Percentiles rank a stretch among this genome's conserved stretches.
Conservation (phyloP, 2,888 invertebrate genomes). For the Eueremaeus valkanovi region DNA sequence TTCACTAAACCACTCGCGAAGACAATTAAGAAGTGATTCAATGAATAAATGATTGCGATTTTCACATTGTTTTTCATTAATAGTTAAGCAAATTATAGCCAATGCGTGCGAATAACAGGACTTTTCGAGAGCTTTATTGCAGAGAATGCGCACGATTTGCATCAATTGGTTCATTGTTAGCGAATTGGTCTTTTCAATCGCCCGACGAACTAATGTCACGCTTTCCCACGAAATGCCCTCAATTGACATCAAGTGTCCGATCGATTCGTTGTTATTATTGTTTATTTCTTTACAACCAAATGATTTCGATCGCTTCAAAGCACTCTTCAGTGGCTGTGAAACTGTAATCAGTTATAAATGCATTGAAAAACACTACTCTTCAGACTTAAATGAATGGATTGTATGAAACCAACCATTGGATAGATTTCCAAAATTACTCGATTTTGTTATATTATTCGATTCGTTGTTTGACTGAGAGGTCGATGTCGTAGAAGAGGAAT, state of each 20-base stretch:
- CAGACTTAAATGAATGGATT: neutral
- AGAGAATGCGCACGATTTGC: slow-evolving; percentile 76
- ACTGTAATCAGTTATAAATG: neutral
- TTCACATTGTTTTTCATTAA: slow-evolving; percentile 65
- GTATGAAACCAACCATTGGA: neutral
- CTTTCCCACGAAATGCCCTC: slow-evolving; percentile 40
- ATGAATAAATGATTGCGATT: slow-evolving; percentile 63
- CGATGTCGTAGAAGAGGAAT: slow-evolving; percentile 30
- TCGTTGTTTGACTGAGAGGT: neutral
- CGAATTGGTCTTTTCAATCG: slow-evolving; percentile 63
- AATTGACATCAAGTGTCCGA: slow-evolving; percentile 24
- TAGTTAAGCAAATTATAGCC: slow-evolving; percentile 76
- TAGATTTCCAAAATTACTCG: neutral
- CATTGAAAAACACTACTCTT: neutral
- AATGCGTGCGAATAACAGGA: slow-evolving; percentile 74
- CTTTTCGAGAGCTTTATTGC: slow-evolving; percentile 74
- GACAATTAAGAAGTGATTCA: slow-evolving; percentile 80
- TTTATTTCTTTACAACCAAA: slow-evolving; percentile 43
- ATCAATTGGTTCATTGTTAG: slow-evolving; percentile 69
- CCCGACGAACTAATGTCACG: slow-evolving; percentile 31
- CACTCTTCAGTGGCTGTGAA: slow-evolving; percentile 42
- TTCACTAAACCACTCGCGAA: slow-evolving; percentile 86
- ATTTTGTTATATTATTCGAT: neutral
- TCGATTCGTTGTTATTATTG: slow-evolving; percentile 17
- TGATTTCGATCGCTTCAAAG: slow-evolving; percentile 47